These are phyloP conservation scores for Setophaga kirtlandii DNA, from an alignment of 2,113 vertebrate genomes.

Conservation along the genomic window DNA sequence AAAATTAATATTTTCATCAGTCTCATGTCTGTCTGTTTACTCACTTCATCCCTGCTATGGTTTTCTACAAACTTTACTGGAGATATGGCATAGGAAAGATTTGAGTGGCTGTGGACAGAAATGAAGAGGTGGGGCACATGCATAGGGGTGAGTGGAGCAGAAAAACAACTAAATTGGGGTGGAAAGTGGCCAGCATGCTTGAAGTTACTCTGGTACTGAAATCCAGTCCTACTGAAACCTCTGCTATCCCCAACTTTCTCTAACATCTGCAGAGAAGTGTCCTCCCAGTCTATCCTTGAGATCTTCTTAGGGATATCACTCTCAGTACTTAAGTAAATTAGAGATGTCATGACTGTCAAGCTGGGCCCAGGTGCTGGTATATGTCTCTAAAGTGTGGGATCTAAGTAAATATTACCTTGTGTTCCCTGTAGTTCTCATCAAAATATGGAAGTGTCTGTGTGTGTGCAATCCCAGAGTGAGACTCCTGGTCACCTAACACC, in stretches of 20 bases:
- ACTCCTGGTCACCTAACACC: background rate
- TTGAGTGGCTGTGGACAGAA: background rate
- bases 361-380: background rate
- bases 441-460: accelerated
- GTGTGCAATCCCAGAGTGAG: background rate
- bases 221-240: background rate
- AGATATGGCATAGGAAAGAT: background rate
- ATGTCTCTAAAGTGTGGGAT: background rate
- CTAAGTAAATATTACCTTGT: background rate
- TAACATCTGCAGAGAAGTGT: background rate
- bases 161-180: background rate
- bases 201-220: background rate
- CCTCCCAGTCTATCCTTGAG: background rate
- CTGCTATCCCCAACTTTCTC: background rate
- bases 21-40: slow-evolving; percentile 32
- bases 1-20: slow-evolving; percentile 53
- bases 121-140: background rate
- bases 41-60: background rate
- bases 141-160: background rate
- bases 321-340: background rate
- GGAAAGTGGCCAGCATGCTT: background rate
- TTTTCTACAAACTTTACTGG: background rate
- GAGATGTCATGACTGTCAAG: background rate
- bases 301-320: background rate
- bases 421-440: background rate